Evolutionary conservation across 1,140 invertebrate species (phyloP).

Genomic region (Trichonephila clavipes): DNA sequence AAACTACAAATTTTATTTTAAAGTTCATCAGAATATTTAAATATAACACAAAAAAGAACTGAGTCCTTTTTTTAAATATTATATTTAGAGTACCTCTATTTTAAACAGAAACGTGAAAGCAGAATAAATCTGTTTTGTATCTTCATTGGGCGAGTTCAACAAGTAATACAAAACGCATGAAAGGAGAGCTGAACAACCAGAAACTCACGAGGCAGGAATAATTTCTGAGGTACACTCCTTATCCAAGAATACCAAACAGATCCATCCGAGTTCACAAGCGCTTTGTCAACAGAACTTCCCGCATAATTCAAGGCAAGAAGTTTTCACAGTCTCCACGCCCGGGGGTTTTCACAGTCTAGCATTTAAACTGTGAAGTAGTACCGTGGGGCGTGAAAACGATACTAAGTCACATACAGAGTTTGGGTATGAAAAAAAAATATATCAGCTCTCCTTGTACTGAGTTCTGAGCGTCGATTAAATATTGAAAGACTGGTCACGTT

Average conservation of each 20-base stretch:
- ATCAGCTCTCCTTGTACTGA: background rate
- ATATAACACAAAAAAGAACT: no score
- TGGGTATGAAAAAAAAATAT: background rate
- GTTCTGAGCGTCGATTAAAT: slow-evolving; percentile 3
- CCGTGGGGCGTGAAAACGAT: slow-evolving; percentile 44
- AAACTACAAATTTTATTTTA: no score
- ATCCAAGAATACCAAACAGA: slow-evolving; percentile 34
- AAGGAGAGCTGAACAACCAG: background rate
- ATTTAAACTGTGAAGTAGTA: slow-evolving; percentile 41
- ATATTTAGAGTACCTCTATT: background rate
- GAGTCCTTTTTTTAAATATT: no score
- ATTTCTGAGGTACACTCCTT: slow-evolving; percentile 14
- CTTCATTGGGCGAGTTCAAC: background rate
- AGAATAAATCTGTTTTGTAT: background rate
- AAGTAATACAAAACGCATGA: slow-evolving; percentile 11
- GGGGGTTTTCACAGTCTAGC: background rate
- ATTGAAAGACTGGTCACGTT: slow-evolving; percentile 57
- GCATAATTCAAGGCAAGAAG: slow-evolving; percentile 26
- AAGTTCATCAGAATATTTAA: no score
- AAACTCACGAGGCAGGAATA: slow-evolving; percentile 33
- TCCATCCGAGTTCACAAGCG: slow-evolving; percentile 35
- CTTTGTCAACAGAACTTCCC: slow-evolving; percentile 62
- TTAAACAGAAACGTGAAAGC: background rate
- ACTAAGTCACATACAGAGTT: slow-evolving; percentile 9
- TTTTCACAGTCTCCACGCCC: slow-evolving; percentile 8